A percentile compares a stretch with the other conserved stretches of the same genome.
phyloP scores from a whole-genome alignment of 2,113 vertebrate species.

The Jacana jacana region DNA sequence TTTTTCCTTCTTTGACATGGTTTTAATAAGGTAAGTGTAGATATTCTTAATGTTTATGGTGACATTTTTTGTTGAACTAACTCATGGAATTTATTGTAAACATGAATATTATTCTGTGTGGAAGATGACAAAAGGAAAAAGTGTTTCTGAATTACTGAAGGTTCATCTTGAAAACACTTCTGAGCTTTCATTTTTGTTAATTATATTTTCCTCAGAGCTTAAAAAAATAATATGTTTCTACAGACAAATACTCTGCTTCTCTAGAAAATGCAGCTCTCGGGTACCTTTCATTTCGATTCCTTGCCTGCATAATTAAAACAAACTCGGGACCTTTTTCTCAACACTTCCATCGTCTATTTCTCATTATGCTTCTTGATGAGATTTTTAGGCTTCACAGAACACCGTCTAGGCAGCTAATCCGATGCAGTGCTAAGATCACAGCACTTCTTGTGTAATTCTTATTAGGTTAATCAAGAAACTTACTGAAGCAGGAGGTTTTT shows the following conservation, averaged over 20 bases:
- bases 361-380: constrained; percentile 55
- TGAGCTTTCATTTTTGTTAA: not conserved
- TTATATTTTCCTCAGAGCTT: not conserved
- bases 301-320: constrained; percentile 50
- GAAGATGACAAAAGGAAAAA: not conserved
- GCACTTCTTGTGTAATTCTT: constrained; percentile 55
- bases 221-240: not conserved
- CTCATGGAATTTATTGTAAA: not conserved
- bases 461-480: constrained; percentile 69
- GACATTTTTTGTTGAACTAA: not conserved
- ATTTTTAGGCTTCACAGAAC: constrained; percentile 52
- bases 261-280: not conserved
- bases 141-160: not conserved
- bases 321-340: constrained; percentile 2
- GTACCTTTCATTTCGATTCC: constrained; percentile 26
- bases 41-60: not conserved
- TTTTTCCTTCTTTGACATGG: not conserved
- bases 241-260: not conserved
- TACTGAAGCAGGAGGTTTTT: constrained; percentile 70
- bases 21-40: not conserved
- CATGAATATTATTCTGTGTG: not conserved
- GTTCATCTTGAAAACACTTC: not conserved
- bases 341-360: constrained; percentile 33
- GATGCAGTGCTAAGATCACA: constrained; percentile 55
- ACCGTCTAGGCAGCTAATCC: constrained; percentile 42